A percentile compares a stretch with the other conserved stretches of the same genome.
These are phyloP conservation scores for Dinomys branickii DNA, from an alignment of 2,113 vertebrate species.

Conservation along the genomic window DNA sequence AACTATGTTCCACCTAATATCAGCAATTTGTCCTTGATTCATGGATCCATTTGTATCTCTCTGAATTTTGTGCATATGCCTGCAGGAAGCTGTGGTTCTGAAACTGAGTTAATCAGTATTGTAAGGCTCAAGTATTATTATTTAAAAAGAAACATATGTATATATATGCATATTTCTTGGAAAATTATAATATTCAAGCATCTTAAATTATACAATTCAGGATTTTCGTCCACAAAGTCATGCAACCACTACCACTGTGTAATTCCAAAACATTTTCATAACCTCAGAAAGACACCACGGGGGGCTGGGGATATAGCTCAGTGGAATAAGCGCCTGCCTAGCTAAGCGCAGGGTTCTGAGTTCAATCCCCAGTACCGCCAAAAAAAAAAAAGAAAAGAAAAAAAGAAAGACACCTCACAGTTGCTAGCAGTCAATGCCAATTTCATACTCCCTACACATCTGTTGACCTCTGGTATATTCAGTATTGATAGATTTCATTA, in stretches of 20 bases:
- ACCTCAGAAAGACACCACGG: background rate
- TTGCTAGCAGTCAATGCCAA: too few species aligned
- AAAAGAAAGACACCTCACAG: background rate
- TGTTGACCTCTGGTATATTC: background rate
- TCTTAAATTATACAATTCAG: background rate
- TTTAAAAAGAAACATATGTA: background rate
- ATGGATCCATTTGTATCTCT: background rate
- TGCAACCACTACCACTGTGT: background rate
- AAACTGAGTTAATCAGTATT: background rate
- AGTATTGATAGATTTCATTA: background rate
- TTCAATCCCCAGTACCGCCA: too few species aligned
- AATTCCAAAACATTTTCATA: background rate
- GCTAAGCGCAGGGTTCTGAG: too few species aligned
- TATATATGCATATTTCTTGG: background rate
- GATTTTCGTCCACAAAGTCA: background rate
- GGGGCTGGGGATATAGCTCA: too few species aligned
- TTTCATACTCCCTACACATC: background rate
- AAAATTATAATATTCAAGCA: background rate
- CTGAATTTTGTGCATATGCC: background rate
- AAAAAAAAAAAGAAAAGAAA: too few species aligned
- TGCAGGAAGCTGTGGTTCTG: background rate
- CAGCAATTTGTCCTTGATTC: background rate
- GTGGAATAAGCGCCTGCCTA: too few species aligned
- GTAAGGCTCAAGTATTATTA: background rate
- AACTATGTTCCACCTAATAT: too few species aligned